Percentiles rank a stretch among this genome's conserved stretches.
Conservation (phyloP, 2,888 invertebrate species). For the Lochmaea capreae region DNA sequence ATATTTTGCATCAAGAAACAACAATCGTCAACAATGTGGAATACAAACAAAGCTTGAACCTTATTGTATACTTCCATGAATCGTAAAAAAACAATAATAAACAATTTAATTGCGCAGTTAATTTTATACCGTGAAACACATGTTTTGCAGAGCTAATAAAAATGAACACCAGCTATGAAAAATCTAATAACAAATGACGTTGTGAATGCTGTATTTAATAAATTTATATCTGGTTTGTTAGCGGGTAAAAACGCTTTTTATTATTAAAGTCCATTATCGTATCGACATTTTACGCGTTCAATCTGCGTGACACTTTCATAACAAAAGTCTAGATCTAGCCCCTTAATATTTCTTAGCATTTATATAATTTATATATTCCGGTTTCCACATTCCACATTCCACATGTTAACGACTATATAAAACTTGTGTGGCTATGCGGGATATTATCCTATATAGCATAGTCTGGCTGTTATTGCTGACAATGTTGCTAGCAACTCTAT, state of each 20-base stretch:
- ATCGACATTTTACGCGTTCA: too few species aligned
- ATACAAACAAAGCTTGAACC: background rate
- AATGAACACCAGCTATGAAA: background rate
- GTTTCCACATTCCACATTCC: too few species aligned
- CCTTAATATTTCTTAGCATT: too few species aligned
- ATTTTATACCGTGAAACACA: background rate
- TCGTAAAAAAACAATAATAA: background rate
- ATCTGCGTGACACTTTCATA: too few species aligned
- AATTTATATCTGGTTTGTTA: background rate
- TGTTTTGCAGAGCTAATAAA: constrained; percentile 1
- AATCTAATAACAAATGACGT: background rate
- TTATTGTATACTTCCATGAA: background rate
- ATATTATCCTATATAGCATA: too few species aligned
- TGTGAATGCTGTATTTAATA: background rate
- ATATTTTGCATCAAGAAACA: background rate
- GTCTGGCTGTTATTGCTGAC: too few species aligned
- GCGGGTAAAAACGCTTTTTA: background rate
- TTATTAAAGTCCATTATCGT: too few species aligned
- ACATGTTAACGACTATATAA: too few species aligned
- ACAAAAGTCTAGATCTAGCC: too few species aligned
- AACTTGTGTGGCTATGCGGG: too few species aligned
- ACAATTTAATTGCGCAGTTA: constrained; percentile 1
- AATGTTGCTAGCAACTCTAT: too few species aligned
- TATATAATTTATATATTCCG: too few species aligned
- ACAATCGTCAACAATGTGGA: background rate